Evolutionary conservation across 1,140 invertebrate species (phyloP), one percentile per base, ranked within the genome.

Genomic region (Laupala kohalensis): DNA sequence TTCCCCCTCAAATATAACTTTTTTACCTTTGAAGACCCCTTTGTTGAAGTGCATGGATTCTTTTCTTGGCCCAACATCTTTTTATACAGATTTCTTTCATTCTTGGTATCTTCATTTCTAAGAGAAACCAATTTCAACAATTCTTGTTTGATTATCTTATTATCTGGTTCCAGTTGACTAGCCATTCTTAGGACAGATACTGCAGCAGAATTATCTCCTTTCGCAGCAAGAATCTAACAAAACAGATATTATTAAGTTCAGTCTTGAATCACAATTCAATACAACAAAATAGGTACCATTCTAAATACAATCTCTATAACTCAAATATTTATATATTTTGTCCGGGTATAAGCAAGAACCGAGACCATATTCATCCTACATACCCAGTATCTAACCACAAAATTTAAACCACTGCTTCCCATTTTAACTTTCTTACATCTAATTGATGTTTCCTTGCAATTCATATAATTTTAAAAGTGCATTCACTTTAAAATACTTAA

Each of bases 61-160:
- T 68, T 68, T n/a, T 68, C 74, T 24, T 76, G 74, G 12, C 86
- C 87, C 27, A 89, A 76, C 88, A 89, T 89, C 78, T 88, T 88
- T 72, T 86, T 84, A 76, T 89, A 89, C 69, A 90, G 76, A 74
- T 86, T 82, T 72, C 84, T 87, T 77, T 88, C 86, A 70, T 84
- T 83, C 25, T 79, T 77, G 25, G 80, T 82, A 69, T 88, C 84
- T 62, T 83, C 82, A 25, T 83, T 83, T 66, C 82, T 82, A 74
- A 86, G 86, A 25, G 83, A 81, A 63, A 84, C 84, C 15, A 90
- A 76, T 71, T 84, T 81, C 2, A 82, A 80, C 66, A 91, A 76
- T 78, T 91, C 88, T 73, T 83, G 81, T 65, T 83, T 81, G 53
- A 88, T 84, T 24, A 82, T 79, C 74, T 83, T 84, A 66, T 83